Evolutionary conservation across 35 echinoderm and acorn worm species (phyloP), one percentile per base, ranked within the genome.

Genomic region (Patiria miniata): DNA sequence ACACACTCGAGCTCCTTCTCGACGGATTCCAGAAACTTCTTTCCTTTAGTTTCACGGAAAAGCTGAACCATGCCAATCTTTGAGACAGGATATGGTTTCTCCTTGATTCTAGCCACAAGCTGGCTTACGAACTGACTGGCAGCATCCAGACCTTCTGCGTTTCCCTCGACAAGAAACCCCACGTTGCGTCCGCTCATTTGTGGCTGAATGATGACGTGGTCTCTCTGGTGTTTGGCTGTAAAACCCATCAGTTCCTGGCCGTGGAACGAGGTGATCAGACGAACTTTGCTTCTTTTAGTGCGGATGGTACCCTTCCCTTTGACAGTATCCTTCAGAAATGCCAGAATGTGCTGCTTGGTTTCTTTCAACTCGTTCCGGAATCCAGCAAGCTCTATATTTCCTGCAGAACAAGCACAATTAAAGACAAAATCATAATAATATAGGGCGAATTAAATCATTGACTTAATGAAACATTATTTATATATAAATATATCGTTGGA

Each of bases 31-130:
- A 90, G 28, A 77, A 36, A 56, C 23, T 36, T 83, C 52, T 78
- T 59, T 26, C 88, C 88, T 77, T 83, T 83, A 6, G 40, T 56
- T 44, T 90, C 88, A 52, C 69, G 59, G 61, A 90, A 82, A 6
- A 83, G 50, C 12, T 32, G 40, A 36, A 80, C 54, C 88, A 90
- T 90, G 10, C 88, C 88, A 33, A 80, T 57, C 69, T 90, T 82
- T 1, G 44, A 40, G 15, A 90, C 52, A 6, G 50, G 18, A 39
- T 90, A 81, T 33, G 33, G 38, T 33, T 81, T n/a, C 47, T 40
- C 61, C 30, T 37, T 21, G 18, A 90, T 30, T 18, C 14, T 55
- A 3, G 39, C 58, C 37, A 39, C 17, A 1, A 90, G 53, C 14
- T 8, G 32, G 23, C 28, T 21, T 7, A 90, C 17, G 40, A 76